Evolutionary conservation across 2,797 vertebrate species (phyloP).

Genomic region (Cichlasoma orientale): DNA sequence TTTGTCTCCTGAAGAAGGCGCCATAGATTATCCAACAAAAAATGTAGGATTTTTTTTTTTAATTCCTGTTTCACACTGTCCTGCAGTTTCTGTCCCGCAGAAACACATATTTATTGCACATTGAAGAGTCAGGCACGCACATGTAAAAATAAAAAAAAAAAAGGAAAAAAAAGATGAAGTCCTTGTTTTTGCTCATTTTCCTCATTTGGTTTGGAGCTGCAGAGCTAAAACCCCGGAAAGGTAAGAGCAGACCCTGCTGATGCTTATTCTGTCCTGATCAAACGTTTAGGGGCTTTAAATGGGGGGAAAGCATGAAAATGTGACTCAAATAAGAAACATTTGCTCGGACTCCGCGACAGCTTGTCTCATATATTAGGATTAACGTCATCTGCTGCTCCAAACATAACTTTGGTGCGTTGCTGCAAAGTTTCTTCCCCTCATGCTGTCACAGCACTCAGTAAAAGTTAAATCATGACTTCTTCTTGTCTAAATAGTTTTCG

Average conservation of each 20-base stretch:
- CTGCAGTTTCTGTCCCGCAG: slow-evolving; percentile 59
- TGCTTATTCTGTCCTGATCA: slow-evolving; percentile 24
- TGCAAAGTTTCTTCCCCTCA: neutral
- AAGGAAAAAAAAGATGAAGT: slow-evolving; percentile 65
- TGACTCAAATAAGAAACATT: neutral
- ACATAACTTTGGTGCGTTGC: neutral
- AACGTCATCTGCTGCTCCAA: neutral
- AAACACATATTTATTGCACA: slow-evolving; percentile 58
- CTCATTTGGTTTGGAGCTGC: slow-evolving; percentile 66
- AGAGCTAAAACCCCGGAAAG: slow-evolving; percentile 68
- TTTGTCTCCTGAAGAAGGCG: slow-evolving; percentile 75
- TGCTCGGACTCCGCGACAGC: neutral
- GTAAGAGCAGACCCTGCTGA: slow-evolving; percentile 64
- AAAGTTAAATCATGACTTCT: slow-evolving; percentile 5
- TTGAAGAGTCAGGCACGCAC: slow-evolving; percentile 51
- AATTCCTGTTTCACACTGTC: slow-evolving; percentile 53
- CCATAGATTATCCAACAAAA: slow-evolving; percentile 52
- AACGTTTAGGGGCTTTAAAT: slow-evolving; percentile 11
- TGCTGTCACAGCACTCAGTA: slow-evolving; percentile 2
- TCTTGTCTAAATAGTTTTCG: neutral
- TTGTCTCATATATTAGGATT: neutral
- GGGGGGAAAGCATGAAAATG: neutral
- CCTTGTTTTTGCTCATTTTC: slow-evolving; percentile 60
- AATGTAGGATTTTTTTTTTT: slow-evolving; percentile 16
- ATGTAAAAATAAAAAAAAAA: slow-evolving; percentile 31